phyloP scores from a whole-genome alignment of 1,140 invertebrate species.

The Drosophila punjabiensis region DNA sequence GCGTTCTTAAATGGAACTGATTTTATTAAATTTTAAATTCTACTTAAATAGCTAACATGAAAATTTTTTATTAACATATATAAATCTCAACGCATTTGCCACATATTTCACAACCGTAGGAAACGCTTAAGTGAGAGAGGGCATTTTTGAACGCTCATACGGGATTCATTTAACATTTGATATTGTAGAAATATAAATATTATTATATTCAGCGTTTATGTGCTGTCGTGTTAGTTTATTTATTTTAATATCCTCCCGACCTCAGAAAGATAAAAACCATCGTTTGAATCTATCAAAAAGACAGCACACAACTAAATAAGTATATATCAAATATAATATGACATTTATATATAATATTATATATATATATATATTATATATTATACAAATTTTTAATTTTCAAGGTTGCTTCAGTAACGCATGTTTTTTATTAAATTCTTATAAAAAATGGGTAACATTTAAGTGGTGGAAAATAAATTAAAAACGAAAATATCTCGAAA shows the following conservation, averaged over 20 bases:
- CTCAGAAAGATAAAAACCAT: background rate
- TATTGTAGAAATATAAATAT: too few relatives aligned
- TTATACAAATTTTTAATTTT: too few relatives aligned
- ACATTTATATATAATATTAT: background rate
- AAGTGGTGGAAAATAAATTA: background rate
- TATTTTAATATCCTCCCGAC: background rate
- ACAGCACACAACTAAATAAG: background rate
- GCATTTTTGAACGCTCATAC: too few relatives aligned
- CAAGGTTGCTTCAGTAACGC: rapidly evolving
- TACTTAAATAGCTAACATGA: too few relatives aligned
- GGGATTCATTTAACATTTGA: too few relatives aligned
- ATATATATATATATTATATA: background rate
- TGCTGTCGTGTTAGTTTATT: background rate
- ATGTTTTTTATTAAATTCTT: background rate
- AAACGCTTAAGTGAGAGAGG: too few relatives aligned
- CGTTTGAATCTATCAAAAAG: background rate
- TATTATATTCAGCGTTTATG: too few relatives aligned
- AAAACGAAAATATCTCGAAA: background rate
- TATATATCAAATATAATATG: background rate
- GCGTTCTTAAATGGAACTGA: too few relatives aligned
- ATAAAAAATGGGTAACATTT: background rate
- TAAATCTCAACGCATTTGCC: too few relatives aligned
- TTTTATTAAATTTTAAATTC: too few relatives aligned
- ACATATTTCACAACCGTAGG: too few relatives aligned
- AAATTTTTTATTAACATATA: too few relatives aligned